phyloP scores from a whole-genome alignment of 1,140 invertebrate genomes.

The Papilio dardanus region DNA sequence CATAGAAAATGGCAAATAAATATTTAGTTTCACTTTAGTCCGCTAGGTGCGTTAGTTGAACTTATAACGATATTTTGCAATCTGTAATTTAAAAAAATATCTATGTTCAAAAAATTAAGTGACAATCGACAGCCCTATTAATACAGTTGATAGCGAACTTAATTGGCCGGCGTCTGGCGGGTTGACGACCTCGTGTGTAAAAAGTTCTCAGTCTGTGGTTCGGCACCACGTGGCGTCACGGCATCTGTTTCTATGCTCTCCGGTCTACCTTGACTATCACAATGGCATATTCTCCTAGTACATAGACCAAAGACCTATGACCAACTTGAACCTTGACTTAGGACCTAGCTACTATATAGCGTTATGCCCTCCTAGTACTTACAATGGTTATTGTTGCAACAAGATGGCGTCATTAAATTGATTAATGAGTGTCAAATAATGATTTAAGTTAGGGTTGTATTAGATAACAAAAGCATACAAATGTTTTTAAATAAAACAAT shows the following conservation, averaged over 20 bases:
- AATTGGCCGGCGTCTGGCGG: slow-evolving; percentile 36
- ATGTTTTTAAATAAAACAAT: background rate
- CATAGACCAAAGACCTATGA: background rate
- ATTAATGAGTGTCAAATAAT: background rate
- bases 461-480: too few relatives aligned
- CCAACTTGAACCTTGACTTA: too few relatives aligned
- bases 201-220: slow-evolving; percentile 35
- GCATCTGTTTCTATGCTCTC: slow-evolving; percentile 20
- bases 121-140: slow-evolving; percentile 22
- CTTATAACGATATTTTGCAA: background rate
- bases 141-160: slow-evolving; percentile 36
- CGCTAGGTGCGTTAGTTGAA: background rate
- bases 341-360: too few relatives aligned
- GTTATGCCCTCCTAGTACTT: background rate
- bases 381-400: background rate
- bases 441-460: too few relatives aligned
- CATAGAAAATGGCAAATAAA: too few relatives aligned
- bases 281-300: background rate
- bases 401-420: background rate
- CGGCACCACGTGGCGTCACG: slow-evolving; percentile 29
- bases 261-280: background rate
- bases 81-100: background rate
- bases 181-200: slow-evolving; percentile 33
- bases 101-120: background rate
- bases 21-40: background rate